Evolutionary conservation across 92 coral and sea anemone genomes (phyloP).

Genomic region (Diadumene lineata): DNA sequence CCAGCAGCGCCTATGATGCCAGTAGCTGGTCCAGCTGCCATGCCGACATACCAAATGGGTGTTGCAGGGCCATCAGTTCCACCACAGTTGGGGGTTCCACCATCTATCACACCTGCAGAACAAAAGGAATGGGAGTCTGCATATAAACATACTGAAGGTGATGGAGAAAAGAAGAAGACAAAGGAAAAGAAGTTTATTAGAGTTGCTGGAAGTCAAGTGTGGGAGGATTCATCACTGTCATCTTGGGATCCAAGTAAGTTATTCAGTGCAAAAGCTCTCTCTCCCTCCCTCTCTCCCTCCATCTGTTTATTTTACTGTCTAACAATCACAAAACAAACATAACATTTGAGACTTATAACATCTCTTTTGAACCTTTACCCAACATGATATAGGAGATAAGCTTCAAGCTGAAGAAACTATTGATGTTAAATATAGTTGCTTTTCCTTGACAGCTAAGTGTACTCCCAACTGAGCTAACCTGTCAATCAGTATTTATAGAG

Average conservation of each 20-base stretch:
- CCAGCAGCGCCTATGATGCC: conserved; percentile 34
- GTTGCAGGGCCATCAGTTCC: conserved; percentile 62
- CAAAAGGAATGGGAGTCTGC: conserved; percentile 97
- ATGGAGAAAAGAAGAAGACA: conserved; percentile 72
- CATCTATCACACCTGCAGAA: conserved; percentile 90
- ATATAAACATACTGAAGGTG: conserved; percentile 75
- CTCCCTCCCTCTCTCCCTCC: neutral
- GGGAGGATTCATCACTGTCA: conserved; percentile 88
- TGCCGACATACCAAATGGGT: conserved; percentile 66
- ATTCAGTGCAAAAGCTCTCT: neutral
- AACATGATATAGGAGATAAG: too few species aligned
- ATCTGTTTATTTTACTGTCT: too few species aligned
- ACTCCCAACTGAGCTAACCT: too few species aligned
- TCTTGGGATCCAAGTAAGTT: conserved; percentile 92
- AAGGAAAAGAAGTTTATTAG: conserved; percentile 87
- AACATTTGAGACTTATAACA: too few species aligned
- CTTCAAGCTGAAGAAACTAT: too few species aligned
- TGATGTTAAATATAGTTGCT: too few species aligned
- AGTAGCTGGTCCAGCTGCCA: conserved; percentile 40
- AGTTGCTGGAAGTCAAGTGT: conserved; percentile 91
- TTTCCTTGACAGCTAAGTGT: too few species aligned
- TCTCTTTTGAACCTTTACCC: too few species aligned
- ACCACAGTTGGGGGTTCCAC: conserved; percentile 44
- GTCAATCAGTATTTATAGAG: too few species aligned
- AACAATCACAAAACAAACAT: too few species aligned